Conservation (phyloP, 23 tunicate species). For the Trididemnum nubilum region DNA sequence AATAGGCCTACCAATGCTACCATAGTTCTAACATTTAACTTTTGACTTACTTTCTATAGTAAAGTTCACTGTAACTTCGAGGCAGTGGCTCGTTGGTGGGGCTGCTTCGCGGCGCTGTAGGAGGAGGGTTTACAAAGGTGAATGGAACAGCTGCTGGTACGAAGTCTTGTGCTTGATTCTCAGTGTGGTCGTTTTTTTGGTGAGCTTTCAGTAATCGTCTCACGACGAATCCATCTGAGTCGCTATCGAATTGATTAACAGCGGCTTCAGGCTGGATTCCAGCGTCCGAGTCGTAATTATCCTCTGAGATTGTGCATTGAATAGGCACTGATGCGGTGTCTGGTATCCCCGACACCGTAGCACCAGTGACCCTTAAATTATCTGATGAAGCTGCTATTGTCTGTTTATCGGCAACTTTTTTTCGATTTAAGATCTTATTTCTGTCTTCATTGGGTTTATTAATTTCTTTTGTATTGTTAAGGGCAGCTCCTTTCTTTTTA, state of each 20-base stretch:
- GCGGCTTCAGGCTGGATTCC: not conserved
- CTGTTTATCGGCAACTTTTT: not conserved
- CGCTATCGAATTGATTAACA: not conserved
- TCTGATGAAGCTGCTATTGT: not conserved
- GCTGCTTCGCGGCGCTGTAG: slow-evolving; percentile 42
- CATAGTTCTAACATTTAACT: too few species aligned
- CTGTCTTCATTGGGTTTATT: not conserved
- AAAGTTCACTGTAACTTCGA: too few species aligned
- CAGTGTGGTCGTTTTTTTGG: not conserved
- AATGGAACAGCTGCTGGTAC: not conserved
- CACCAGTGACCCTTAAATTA: slow-evolving; percentile 36
- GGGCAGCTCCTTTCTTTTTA: slow-evolving; percentile 3
- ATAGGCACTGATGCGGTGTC: not conserved
- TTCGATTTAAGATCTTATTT: not conserved
- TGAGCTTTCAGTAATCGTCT: slow-evolving; percentile 1
- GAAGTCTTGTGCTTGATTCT: not conserved
- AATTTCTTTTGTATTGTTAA: not conserved
- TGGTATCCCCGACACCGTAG: slow-evolving; percentile 7
- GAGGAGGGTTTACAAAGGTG: slow-evolving; percentile 13
- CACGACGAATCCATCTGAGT: slow-evolving; percentile 31
- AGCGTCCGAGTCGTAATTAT: not conserved
- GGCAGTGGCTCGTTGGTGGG: slow-evolving; percentile 12
- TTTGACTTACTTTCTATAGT: too few species aligned
- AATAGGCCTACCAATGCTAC: too few species aligned
- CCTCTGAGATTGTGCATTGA: not conserved